Conservation (phyloP, 2,797 vertebrate genomes). For the Dipus sagitta region DNA sequence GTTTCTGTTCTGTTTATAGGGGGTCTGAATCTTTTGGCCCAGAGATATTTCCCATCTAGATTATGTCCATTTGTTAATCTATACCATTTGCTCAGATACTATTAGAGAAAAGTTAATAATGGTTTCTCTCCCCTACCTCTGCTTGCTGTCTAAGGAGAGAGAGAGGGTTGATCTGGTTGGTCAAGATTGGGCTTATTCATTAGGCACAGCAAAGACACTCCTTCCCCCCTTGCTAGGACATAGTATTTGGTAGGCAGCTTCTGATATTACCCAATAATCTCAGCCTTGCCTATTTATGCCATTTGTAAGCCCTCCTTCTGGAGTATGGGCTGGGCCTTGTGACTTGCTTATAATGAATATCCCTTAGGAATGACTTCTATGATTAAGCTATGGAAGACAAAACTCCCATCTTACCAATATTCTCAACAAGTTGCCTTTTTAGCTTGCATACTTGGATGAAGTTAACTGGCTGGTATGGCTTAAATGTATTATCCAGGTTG, state of each 20-base stretch:
- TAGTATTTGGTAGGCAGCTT: background rate
- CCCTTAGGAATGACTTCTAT: background rate
- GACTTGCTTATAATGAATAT: background rate
- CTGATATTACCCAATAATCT: background rate
- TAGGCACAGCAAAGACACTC: background rate
- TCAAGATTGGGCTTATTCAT: background rate
- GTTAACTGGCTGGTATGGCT: background rate
- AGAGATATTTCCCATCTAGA: background rate
- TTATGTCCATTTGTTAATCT: background rate
- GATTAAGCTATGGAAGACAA: background rate
- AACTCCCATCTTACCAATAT: background rate
- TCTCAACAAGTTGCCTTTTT: background rate
- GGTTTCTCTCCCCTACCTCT: rapidly evolving
- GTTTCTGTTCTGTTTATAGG: background rate
- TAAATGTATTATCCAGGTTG: background rate
- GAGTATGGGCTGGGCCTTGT: background rate
- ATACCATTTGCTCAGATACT: background rate
- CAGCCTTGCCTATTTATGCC: background rate
- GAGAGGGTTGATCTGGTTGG: too few relatives aligned
- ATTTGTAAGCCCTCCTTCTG: background rate
- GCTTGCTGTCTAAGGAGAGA: background rate
- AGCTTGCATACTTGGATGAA: background rate
- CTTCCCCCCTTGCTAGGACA: background rate
- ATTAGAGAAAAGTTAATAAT: background rate
- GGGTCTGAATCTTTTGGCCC: background rate